Evolutionary conservation across 2,888 invertebrate genomes (phyloP), one percentile per base, ranked within the genome.

Genomic region (Sphecodes monilicornis): DNA sequence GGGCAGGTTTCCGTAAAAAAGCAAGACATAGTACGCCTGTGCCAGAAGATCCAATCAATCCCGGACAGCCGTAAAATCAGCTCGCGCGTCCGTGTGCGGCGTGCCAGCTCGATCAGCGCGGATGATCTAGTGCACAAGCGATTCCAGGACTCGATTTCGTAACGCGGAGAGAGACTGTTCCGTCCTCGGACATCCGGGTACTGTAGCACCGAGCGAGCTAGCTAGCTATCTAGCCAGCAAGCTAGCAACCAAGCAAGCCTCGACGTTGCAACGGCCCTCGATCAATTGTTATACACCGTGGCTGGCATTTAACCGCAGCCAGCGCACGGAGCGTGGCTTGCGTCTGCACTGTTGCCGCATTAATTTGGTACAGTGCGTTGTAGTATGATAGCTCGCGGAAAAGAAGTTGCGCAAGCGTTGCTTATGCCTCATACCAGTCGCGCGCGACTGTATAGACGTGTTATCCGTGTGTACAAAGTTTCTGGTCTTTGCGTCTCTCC

Each of bases 101-200:
- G 39, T 54, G 69, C 69, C 66, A n/a, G 29, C 70, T 22, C 54
- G 60, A 77, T 78, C 81, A 68, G 32, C 26, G 69, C 75, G 75
- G 80, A 84, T 86, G 86, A 85, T 86, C 78, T 86, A 82, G 72
- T 57, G 64, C 76, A 32, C 60, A 69, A 79, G 74, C 80, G 80
- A 86, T 85, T 81, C 79, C 71, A 79, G 76, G 77, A 57, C 82
- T 78, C 73, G 78, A 57, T 85, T 86, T 86, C 86, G 86, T 76
- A 86, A 86, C 72, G 66, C 79, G 18, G 46, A 46, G 84, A 87
- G 71, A 78, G 76, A 54, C 69, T 64, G 70, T 79, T 84, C 80
- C 86, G 86, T 85, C 84, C 80, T 91, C 93, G 93, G 93, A 93
- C 92, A 93, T 93, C 93, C 93, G 93, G 93, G 92, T 92, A 90